Percentiles rank a stretch among this genome's conserved stretches.
Evolutionary conservation across 2,888 invertebrate genomes (phyloP).

Genomic region (Torymus tubicola): DNA sequence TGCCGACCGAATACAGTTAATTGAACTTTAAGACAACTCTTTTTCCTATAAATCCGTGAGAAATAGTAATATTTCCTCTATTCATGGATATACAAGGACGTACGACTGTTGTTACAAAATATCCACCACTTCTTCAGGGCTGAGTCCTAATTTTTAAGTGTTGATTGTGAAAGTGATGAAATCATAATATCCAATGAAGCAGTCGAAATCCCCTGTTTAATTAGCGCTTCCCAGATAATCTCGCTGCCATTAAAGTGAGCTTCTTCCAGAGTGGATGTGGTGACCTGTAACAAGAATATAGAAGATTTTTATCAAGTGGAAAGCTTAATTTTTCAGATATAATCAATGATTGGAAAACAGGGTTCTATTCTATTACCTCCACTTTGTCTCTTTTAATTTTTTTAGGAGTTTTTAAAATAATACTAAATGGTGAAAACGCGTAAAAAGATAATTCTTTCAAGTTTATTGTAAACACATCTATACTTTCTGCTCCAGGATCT

Average conservation of each 20-base stretch:
- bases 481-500: background rate
- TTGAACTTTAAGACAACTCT: slow-evolving; percentile 25
- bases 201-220: background rate
- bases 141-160: background rate
- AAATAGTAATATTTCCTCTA: background rate
- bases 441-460: background rate
- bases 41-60: background rate
- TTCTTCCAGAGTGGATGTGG: background rate
- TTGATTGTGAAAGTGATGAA: background rate
- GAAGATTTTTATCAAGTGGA: background rate
- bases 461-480: slow-evolving; percentile 10
- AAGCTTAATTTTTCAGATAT: too few species aligned
- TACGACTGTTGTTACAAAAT: background rate
- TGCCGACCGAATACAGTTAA: slow-evolving; percentile 52
- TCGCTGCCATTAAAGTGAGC: background rate
- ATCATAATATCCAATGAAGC: background rate
- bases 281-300: slow-evolving; percentile 1
- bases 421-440: slow-evolving; percentile 4
- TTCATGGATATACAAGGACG: background rate
- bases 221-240: background rate
- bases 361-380: too few species aligned
- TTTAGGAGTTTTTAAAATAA: background rate
- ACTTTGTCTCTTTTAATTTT: too few species aligned
- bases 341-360: too few species aligned
- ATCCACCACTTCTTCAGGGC: background rate